phyloP scores from a whole-genome alignment of 2,888 invertebrate genomes.

The Theodoxus fluviatilis region DNA sequence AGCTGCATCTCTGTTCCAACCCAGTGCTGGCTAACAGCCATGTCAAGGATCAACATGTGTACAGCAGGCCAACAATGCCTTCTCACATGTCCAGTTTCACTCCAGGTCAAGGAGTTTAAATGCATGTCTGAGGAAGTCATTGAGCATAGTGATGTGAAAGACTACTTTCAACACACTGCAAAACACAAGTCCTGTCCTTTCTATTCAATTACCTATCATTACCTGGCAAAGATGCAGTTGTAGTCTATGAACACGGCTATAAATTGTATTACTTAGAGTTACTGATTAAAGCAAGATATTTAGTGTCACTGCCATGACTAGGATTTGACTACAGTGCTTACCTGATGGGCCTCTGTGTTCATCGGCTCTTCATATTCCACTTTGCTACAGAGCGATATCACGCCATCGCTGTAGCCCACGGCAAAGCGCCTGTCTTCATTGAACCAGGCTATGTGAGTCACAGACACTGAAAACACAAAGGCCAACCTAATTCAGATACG shows the following conservation, averaged over 20 bases:
- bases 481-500: background rate
- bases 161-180: background rate
- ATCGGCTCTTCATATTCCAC: slow-evolving; percentile 51
- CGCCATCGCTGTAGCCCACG: slow-evolving; percentile 70
- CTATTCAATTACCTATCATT: no score
- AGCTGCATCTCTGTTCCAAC: no score
- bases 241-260: background rate
- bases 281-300: background rate
- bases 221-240: background rate
- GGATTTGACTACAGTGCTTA: slow-evolving; percentile 30
- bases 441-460: slow-evolving; percentile 70
- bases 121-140: no score
- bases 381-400: slow-evolving; percentile 53
- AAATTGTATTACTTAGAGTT: background rate
- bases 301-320: background rate
- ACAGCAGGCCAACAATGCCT: no score
- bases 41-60: no score
- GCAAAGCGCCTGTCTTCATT: slow-evolving; percentile 70
- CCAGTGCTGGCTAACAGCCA: no score
- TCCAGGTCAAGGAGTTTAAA: no score
- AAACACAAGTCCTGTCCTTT: background rate
- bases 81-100: no score
- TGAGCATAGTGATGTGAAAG: no score
- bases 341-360: slow-evolving; percentile 59
- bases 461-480: slow-evolving; percentile 65